A percentile compares a stretch with the other conserved stretches of the same genome.
Conservation (phyloP, 2,113 vertebrate genomes). For the Setophaga petechia region DNA sequence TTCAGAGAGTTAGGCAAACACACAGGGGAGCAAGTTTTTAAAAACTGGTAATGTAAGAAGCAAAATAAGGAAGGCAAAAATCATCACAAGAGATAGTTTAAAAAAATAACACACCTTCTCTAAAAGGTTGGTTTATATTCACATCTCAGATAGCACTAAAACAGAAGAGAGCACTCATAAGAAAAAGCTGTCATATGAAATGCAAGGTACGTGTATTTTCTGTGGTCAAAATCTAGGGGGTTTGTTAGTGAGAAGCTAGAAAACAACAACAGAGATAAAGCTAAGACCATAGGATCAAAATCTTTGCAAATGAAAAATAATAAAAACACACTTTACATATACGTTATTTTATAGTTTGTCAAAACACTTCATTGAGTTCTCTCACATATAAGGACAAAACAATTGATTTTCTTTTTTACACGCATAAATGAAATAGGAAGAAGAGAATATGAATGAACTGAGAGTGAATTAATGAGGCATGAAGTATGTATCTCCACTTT, state of each 20-base stretch:
- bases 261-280: background rate
- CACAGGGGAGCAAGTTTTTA: background rate
- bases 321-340: background rate
- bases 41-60: background rate
- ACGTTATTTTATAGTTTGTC: background rate
- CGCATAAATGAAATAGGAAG: background rate
- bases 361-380: background rate
- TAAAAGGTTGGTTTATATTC: background rate
- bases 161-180: background rate
- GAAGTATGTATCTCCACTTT: background rate
- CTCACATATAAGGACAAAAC: background rate
- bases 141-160: background rate
- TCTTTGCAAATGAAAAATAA: background rate
- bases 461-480: background rate
- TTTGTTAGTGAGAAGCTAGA: background rate
- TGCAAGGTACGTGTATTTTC: background rate
- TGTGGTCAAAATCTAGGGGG: background rate
- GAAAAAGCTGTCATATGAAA: background rate
- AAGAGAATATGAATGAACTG: background rate
- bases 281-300: background rate
- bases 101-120: background rate
- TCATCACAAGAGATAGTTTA: rapidly evolving
- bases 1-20: background rate
- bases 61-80: background rate
- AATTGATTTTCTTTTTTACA: background rate